These are phyloP conservation scores for Delphinapterus leucas DNA, from an alignment of 2,113 vertebrate species.

Conservation along the genomic window DNA sequence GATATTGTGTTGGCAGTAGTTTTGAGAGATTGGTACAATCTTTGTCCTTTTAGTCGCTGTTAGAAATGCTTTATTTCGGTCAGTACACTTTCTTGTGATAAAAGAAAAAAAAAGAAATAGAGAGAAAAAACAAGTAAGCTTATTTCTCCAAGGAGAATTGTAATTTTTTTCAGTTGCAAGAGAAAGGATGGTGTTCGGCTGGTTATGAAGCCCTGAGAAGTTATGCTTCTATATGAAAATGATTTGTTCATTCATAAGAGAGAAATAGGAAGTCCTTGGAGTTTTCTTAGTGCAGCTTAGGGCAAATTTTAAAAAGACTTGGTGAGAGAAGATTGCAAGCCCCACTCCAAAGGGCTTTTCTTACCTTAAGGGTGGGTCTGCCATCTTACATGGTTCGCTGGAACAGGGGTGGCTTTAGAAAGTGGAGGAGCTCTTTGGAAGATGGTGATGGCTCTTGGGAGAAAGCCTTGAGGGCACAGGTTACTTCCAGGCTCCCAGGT, in stretches of 20 bases:
- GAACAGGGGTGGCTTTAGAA: slow-evolving; percentile 40
- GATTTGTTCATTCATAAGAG: slow-evolving; percentile 72
- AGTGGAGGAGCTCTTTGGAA: slow-evolving; percentile 53
- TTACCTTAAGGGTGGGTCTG: slow-evolving; percentile 76
- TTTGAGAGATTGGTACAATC: slow-evolving; percentile 50
- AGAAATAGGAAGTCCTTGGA: slow-evolving; percentile 77
- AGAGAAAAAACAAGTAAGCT: slow-evolving; percentile 18
- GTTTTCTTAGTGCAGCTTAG: slow-evolving; percentile 69
- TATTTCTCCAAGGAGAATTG: slow-evolving; percentile 57
- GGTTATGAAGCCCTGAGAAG: slow-evolving; percentile 52
- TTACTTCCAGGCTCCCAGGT: slow-evolving; percentile 18
- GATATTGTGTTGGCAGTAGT: slow-evolving; percentile 34
- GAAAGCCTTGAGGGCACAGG: slow-evolving; percentile 45
- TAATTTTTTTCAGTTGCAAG: slow-evolving; percentile 46
- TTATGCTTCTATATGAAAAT: slow-evolving; percentile 64
- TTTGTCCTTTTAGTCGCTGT: slow-evolving; percentile 51
- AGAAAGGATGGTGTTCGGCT: slow-evolving; percentile 37
- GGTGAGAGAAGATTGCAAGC: slow-evolving; percentile 67
- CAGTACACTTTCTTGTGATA: slow-evolving; percentile 37
- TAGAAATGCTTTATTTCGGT: slow-evolving; percentile 60
- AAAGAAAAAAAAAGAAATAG: slow-evolving; percentile 1
- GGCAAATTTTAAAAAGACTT: slow-evolving; percentile 67
- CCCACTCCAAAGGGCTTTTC: slow-evolving; percentile 72
- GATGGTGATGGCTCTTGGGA: slow-evolving; percentile 56
- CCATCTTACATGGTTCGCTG: slow-evolving; percentile 42